Evolutionary conservation across 2,888 invertebrate genomes (phyloP), one percentile per base, ranked within the genome.

Genomic region (Neuroscelio doddi): DNA sequence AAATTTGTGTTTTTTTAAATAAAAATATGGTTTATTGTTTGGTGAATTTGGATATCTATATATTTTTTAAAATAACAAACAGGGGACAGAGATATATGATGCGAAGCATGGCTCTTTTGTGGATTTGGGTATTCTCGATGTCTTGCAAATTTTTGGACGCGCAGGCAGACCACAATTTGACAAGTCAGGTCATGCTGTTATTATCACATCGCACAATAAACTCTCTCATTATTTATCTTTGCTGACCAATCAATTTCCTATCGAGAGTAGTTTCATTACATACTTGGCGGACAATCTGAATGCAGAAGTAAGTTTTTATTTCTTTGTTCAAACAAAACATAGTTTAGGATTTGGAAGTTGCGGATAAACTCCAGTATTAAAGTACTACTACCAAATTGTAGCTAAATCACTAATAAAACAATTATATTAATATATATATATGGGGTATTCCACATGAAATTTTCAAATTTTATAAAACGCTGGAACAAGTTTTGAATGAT

Each of bases 141-240:
- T 99, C 34, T 87, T 97, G 44, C 98, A 98, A 87, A 99, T 99
- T 76, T 98, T 98, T 86, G 99, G 99, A 30, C 91, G 99, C 55
- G 99, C 99, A 2, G 99, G 99, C 2, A 90, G 99, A 1, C 99
- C 99, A 0, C 99, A 99, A 85, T 99, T 93, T 85, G 98, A 99
- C 83, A 93, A 89, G 0, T 93, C 93, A 9, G 98, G 99, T 3
- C 93, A 96, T 29, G 98, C 98, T 30, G 93, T 95, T 29, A 99
- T 99, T 57, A 96, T 99, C 42, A 99, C 99, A 0, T 87, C 92
- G 0, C 93, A 97, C 80, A 93, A 94, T 67, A 97, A 97, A 82
- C 87, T 99, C 53, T 90, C 94, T 26, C 96, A 97, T 80, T 99
- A 99, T 81, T 87, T 99, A 55, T 94, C 95, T 0, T 88, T 97